Evolutionary conservation across 2,888 invertebrate species (phyloP).

Genomic region (Brenthis ino): DNA sequence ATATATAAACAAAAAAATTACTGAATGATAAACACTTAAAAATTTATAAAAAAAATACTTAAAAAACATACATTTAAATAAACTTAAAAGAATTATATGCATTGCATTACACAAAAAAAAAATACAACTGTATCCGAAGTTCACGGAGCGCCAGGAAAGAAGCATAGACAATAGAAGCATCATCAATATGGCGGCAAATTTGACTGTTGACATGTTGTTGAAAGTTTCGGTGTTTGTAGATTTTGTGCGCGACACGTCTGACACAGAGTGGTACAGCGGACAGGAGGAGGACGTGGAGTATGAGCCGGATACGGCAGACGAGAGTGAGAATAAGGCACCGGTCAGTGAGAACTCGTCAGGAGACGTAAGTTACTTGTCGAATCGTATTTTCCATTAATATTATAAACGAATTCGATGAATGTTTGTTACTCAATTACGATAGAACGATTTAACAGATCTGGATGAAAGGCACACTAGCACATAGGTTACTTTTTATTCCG

Average conservation of each 20-base stretch:
- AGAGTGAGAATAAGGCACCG: conserved; percentile 57
- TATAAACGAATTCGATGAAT: too few species aligned
- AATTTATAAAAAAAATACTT: not conserved
- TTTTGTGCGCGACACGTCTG: conserved; percentile 80
- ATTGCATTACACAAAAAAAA: conserved; percentile 28
- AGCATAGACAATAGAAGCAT: conserved; percentile 19
- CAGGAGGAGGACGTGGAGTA: conserved; percentile 64
- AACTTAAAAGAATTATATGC: not conserved
- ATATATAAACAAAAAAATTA: not conserved
- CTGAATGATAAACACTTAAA: not conserved
- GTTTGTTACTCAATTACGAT: too few species aligned
- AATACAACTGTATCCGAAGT: conserved; percentile 18
- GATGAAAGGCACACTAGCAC: too few species aligned
- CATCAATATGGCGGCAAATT: conserved; percentile 27
- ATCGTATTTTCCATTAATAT: not conserved
- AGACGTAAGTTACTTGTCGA: conserved; percentile 64
- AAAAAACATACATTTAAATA: not conserved
- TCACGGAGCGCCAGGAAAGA: conserved; percentile 11
- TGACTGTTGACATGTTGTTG: conserved; percentile 35
- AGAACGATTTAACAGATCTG: too few species aligned
- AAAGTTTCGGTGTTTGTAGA: conserved; percentile 68
- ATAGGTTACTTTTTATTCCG: too few species aligned
- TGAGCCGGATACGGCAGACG: conserved; percentile 79
- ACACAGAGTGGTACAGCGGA: conserved; percentile 64
- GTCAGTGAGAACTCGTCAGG: conserved; percentile 72